Percentiles rank a stretch among this genome's conserved stretches.
These are phyloP conservation scores for Andrena camellia DNA, from an alignment of 2,888 invertebrate genomes.

Conservation along the genomic window DNA sequence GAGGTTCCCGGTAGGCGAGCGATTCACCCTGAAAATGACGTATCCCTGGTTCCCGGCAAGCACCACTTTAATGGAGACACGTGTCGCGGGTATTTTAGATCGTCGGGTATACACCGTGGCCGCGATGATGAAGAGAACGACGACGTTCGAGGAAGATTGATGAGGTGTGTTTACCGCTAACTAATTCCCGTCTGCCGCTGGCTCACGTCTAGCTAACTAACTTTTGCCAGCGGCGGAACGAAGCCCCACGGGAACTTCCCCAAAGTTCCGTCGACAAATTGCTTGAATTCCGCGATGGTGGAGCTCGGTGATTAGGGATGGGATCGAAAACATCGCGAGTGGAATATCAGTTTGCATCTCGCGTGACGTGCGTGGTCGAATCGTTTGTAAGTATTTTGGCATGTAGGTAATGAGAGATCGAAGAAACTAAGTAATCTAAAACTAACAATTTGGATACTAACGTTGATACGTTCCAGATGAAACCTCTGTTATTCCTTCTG, in stretches of 20 bases:
- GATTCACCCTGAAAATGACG: slow-evolving; percentile 47
- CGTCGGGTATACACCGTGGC: slow-evolving; percentile 67
- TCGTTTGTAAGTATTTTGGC: neutral
- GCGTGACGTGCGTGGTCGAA: neutral
- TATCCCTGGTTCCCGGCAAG: slow-evolving; percentile 44
- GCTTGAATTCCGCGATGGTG: slow-evolving; percentile 61
- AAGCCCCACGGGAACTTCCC: neutral
- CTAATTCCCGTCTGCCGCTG: slow-evolving; percentile 64
- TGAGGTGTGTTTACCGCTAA: slow-evolving; percentile 82
- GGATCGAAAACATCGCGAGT: neutral
- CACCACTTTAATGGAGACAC: slow-evolving; percentile 78
- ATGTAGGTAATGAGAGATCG: neutral
- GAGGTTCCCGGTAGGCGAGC: slow-evolving; percentile 4
- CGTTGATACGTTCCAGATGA: no score
- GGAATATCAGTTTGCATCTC: neutral
- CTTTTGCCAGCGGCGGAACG: slow-evolving; percentile 51
- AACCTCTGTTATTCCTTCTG: no score
- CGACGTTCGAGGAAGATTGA: slow-evolving; percentile 82
- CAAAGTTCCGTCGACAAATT: slow-evolving; percentile 70
- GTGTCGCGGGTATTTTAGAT: slow-evolving; percentile 80
- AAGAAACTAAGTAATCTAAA: no score
- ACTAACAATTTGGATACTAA: no score
- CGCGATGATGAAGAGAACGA: slow-evolving; percentile 72
- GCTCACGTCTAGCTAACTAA: slow-evolving; percentile 54
- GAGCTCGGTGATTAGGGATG: neutral